Evolutionary conservation across 2,113 vertebrate genomes (phyloP).

Genomic region (Chionomys nivalis): DNA sequence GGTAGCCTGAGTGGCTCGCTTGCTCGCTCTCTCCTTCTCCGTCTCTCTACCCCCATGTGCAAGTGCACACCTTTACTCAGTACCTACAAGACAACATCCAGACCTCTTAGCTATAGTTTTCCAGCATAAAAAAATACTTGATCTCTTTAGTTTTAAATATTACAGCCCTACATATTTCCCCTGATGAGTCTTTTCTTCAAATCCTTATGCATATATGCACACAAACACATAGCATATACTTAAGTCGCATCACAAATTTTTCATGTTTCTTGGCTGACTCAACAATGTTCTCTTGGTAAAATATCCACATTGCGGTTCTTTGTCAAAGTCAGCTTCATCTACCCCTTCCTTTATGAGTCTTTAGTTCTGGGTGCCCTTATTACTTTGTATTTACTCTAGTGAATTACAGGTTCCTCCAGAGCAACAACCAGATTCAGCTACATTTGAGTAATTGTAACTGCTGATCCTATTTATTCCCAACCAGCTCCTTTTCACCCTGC

Average conservation of each 20-base stretch:
- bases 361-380: not conserved
- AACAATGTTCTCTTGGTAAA: conserved; percentile 40
- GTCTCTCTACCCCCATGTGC: no score
- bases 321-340: not conserved
- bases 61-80: not conserved
- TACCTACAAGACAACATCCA: not conserved
- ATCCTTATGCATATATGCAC: not conserved
- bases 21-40: not conserved
- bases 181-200: not conserved
- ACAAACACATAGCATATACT: not conserved
- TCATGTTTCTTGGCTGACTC: not conserved
- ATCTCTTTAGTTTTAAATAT: conserved; percentile 31
- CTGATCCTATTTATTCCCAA: not conserved
- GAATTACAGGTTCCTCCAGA: not conserved
- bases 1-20: not conserved
- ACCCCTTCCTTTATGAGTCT: not conserved
- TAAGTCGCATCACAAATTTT: conserved; percentile 4
- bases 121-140: not conserved
- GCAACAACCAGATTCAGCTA: not conserved
- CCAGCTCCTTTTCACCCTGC: not conserved
- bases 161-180: not conserved
- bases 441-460: conserved; percentile 33
- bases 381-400: not conserved
- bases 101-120: not conserved
- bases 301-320: not conserved